These are phyloP conservation scores for Sebastes reedi DNA, from an alignment of 2,797 vertebrate genomes.

Conservation along the genomic window DNA sequence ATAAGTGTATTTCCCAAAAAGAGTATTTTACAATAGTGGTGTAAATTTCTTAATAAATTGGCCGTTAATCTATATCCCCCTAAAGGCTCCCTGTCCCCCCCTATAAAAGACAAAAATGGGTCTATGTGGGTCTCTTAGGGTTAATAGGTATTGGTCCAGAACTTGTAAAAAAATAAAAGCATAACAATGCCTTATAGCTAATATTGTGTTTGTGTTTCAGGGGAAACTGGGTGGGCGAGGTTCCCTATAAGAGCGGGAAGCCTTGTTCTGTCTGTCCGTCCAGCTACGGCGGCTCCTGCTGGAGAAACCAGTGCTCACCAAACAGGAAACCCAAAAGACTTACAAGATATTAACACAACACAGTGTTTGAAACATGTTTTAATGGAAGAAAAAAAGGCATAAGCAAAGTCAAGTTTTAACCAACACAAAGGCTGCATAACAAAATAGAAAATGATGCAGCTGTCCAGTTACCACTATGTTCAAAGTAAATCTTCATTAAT, in stretches of 20 bases:
- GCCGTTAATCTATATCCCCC: fast-evolving
- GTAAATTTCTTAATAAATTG: background rate
- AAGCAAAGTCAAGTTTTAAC: background rate
- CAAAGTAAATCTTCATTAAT: background rate
- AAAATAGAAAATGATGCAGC: background rate
- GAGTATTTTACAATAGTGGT: background rate
- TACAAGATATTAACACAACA: background rate
- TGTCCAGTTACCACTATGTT: constrained; percentile 17
- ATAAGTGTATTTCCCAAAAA: background rate
- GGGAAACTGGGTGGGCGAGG: constrained; percentile 92
- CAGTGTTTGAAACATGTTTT: background rate
- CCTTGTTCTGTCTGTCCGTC: constrained; percentile 90
- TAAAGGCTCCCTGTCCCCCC: too few relatives aligned
- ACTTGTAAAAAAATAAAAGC: background rate
- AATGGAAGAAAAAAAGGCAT: background rate
- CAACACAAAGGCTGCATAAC: background rate
- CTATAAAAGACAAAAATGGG: too few relatives aligned
- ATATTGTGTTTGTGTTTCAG: constrained; percentile 73
- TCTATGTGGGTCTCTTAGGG: too few relatives aligned
- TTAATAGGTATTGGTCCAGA: background rate
- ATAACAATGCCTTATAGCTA: background rate
- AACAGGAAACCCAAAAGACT: constrained; percentile 23
- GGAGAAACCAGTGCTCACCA: constrained; percentile 87
- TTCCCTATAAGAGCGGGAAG: constrained; percentile 85
- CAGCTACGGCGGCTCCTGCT: constrained; percentile 85